Evolutionary conservation across 2,113 vertebrate species (phyloP).

Genomic region (Vireo altiloquus): DNA sequence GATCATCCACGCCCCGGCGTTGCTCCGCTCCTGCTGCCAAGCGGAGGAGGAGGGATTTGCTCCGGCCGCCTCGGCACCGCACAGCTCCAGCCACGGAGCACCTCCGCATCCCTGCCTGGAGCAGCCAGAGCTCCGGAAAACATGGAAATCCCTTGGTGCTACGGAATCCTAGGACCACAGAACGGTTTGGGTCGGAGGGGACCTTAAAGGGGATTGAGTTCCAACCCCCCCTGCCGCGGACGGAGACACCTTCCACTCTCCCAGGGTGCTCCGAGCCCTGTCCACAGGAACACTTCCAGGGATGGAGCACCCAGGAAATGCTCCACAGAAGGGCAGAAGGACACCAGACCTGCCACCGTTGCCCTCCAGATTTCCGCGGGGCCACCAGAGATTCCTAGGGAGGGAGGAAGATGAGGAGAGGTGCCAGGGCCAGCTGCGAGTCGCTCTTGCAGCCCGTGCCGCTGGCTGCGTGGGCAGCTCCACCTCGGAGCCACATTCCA

Average conservation of each 20-base stretch:
- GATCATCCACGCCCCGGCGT: background rate
- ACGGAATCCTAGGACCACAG: background rate
- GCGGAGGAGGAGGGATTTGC: background rate
- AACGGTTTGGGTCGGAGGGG: background rate
- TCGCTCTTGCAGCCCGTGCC: background rate
- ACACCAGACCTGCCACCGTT: accelerated
- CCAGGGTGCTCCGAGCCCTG: background rate
- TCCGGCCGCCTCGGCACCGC: accelerated
- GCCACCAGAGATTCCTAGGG: background rate
- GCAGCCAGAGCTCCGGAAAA: accelerated
- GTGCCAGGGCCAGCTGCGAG: background rate
- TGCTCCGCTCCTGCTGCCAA: background rate
- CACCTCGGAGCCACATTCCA: background rate
- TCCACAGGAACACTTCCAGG: background rate
- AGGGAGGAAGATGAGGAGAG: background rate
- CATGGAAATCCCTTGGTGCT: background rate
- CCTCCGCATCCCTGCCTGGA: background rate
- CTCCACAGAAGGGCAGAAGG: background rate
- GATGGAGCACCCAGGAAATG: background rate
- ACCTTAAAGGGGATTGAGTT: background rate
- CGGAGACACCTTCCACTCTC: background rate
- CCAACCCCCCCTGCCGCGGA: background rate
- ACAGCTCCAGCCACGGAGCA: background rate
- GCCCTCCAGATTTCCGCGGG: background rate
- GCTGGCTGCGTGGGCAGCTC: constrained; percentile 27